Evolutionary conservation across 2,888 invertebrate genomes (phyloP), one percentile per base, ranked within the genome.

Genomic region (Clivina fossor): DNA sequence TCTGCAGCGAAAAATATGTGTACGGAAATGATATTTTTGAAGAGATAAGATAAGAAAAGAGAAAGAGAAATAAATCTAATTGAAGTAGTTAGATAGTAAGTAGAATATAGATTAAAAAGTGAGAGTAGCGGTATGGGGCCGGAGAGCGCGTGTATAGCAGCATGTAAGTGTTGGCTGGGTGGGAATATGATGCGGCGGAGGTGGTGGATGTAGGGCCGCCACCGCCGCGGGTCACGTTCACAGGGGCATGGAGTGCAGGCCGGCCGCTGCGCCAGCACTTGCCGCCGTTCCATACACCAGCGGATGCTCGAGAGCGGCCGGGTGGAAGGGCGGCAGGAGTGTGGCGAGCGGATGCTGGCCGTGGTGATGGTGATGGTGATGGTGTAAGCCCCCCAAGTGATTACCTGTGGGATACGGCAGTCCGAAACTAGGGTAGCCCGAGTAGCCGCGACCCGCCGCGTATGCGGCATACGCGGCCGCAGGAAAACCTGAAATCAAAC

Each of bases 401-500:
- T 93, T 91, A 93, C 93, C 93, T 91, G 93, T 90, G 76, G 93
- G 93, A 81, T 93, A 93, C 77, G 93, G 93, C 80, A 94, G 90
- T 85, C 93, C 93, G 84, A 93, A 93, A 85, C 93, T 91, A 82
- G 93, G 92, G 85, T 93, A 93, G 82, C 93, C 92, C 82, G 93
- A 92, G 82, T 93, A 94, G 77, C 93, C 91, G 80, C 93, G 90
- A 78, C 93, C 92, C 76, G 93, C 91, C 82, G 93, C 93, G 80
- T 93, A 93, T 74, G 93, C 93, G 80, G 93, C 93, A 80, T 93
- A 93, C 72, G 93, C 93, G 74, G 88, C 88, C 77, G 93, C 92
- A 81, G 93, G 92, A 78, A 93, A 93, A 83, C 93, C 93, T 93
- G 84, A 18, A 73, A 74, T 61, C 65, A 48, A 64, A 65, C 63